These are phyloP conservation scores for Hybognathus amarus DNA, from an alignment of 2,797 vertebrate species.

Conservation along the genomic window DNA sequence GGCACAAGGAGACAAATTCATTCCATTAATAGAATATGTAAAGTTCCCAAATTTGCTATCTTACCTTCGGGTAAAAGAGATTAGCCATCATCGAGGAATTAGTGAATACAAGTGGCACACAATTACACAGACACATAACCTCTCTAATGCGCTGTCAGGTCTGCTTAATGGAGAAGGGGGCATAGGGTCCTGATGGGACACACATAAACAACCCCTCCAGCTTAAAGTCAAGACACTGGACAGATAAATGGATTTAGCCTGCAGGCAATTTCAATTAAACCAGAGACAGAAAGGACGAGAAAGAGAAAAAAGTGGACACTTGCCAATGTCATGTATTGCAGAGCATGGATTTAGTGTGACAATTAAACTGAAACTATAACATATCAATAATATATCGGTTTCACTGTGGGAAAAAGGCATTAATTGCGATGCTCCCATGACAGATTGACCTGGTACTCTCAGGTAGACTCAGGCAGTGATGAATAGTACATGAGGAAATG, in stretches of 20 bases:
- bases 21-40: conserved; percentile 76
- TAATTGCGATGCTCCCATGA: conserved; percentile 42
- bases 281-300: conserved; percentile 58
- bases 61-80: conserved; percentile 72
- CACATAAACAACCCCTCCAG: conserved; percentile 50
- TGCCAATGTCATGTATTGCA: conserved; percentile 51
- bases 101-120: conserved; percentile 74
- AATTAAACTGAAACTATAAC: conserved; percentile 14
- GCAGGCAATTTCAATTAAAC: conserved; percentile 72
- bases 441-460: conserved; percentile 39
- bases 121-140: conserved; percentile 70
- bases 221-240: conserved; percentile 61
- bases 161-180: conserved; percentile 71
- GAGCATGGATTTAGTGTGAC: conserved; percentile 19
- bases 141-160: conserved; percentile 71
- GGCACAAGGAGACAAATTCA: conserved; percentile 74
- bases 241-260: conserved; percentile 75
- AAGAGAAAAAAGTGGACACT: conserved; percentile 60
- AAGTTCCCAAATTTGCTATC: conserved; percentile 70
- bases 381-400: conserved; percentile 12
- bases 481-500: conserved; percentile 39
- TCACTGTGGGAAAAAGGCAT: conserved; percentile 32
- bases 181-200: conserved; percentile 61
- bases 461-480: conserved; percentile 39
- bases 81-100: conserved; percentile 74